Evolutionary conservation across 2,888 invertebrate genomes (phyloP).

Genomic region (Molanna angustata): DNA sequence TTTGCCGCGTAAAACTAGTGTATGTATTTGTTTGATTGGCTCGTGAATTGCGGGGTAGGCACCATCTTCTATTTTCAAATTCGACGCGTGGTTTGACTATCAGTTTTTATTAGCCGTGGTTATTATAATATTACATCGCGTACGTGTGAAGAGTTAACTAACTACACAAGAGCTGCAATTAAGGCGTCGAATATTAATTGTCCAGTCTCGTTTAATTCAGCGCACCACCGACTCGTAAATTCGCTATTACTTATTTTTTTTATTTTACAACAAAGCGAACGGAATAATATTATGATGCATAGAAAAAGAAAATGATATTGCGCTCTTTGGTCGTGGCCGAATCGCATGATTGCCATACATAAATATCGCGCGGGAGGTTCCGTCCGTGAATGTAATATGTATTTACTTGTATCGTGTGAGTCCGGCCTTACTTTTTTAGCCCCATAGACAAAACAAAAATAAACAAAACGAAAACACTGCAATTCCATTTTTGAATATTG

Average conservation of each 20-base stretch:
- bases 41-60: too few species aligned
- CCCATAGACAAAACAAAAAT: too few species aligned
- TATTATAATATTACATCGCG: too few species aligned
- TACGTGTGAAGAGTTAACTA: not conserved
- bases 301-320: conserved; percentile 11
- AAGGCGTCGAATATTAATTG: conserved; percentile 26
- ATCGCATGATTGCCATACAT: conserved; percentile 30
- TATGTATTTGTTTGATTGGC: too few species aligned
- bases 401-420: conserved; percentile 19
- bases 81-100: too few species aligned
- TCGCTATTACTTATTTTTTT: conserved; percentile 25
- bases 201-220: conserved; percentile 28
- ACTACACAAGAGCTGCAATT: conserved; percentile 27
- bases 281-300: conserved; percentile 20
- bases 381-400: conserved; percentile 1
- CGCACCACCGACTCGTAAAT: conserved; percentile 29
- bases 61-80: too few species aligned
- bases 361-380: conserved; percentile 22
- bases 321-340: conserved; percentile 6
- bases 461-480: too few species aligned
- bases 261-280: conserved; percentile 23
- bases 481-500: too few species aligned
- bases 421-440: conserved; percentile 2
- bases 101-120: too few species aligned
- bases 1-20: too few species aligned